Conservation (phyloP, 1,140 invertebrate species). For the Caenorhabditis briggsae region DNA sequence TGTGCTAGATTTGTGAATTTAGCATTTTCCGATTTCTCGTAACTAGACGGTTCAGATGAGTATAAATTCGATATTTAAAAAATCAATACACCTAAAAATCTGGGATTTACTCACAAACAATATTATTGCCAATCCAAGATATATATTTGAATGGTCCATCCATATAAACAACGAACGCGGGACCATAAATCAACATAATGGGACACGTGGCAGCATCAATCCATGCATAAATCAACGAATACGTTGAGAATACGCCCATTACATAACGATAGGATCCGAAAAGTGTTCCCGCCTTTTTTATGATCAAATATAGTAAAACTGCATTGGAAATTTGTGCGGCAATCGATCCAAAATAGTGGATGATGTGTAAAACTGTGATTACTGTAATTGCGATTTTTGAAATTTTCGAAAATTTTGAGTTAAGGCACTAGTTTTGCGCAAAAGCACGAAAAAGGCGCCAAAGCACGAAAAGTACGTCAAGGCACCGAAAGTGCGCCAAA, state of each 20-base stretch:
- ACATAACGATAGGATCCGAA: background rate
- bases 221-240: background rate
- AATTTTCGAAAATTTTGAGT: background rate
- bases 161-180: background rate
- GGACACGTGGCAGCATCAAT: background rate
- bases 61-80: too few species aligned
- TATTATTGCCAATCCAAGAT: background rate
- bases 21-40: too few species aligned
- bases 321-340: background rate
- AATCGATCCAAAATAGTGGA: background rate
- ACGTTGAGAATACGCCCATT: background rate
- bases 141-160: background rate
- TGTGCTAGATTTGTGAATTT: too few species aligned
- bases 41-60: background rate
- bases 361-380: background rate
- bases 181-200: background rate
- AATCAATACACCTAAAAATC: too few species aligned
- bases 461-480: too few species aligned
- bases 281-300: background rate
- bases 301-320: background rate
- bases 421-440: too few species aligned
- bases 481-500: too few species aligned
- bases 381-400: constrained; percentile 51
- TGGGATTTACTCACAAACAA: background rate
- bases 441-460: too few species aligned